Conservation (phyloP, 2,888 invertebrate genomes). For the Tiliacea aurago region DNA sequence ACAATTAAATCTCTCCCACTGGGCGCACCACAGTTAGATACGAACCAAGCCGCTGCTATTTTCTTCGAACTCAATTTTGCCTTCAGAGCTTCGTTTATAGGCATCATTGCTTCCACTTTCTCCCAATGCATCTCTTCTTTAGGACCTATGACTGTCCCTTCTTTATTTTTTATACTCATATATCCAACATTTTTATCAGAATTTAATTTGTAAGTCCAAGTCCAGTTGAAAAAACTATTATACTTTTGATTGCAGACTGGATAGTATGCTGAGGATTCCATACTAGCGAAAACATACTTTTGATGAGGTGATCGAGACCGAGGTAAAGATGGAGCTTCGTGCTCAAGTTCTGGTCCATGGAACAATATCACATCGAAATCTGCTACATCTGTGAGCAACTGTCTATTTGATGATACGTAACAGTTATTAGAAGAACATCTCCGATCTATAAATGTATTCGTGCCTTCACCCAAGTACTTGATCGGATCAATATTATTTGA, state of each 20-base stretch:
- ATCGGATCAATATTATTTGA: constrained; percentile 71
- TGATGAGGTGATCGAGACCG: constrained; percentile 66
- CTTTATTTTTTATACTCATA: constrained; percentile 68
- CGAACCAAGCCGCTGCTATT: constrained; percentile 80
- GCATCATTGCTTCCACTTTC: constrained; percentile 69
- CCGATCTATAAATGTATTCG: constrained; percentile 70
- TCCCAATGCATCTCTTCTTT: constrained; percentile 73
- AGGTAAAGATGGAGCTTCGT: constrained; percentile 61
- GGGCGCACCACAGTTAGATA: constrained; percentile 74
- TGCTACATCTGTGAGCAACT: constrained; percentile 66
- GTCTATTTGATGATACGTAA: constrained; percentile 73
- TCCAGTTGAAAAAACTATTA: constrained; percentile 77
- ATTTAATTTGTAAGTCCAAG: constrained; percentile 77
- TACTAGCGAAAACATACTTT: constrained; percentile 61
- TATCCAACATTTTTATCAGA: constrained; percentile 76
- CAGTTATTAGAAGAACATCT: constrained; percentile 77
- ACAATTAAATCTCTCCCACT: constrained; percentile 70
- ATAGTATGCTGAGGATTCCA: constrained; percentile 75
- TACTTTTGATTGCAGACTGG: constrained; percentile 69
- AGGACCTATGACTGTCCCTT: constrained; percentile 71
- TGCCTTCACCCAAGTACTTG: constrained; percentile 69
- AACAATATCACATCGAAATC: constrained; percentile 79
- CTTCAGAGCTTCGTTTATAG: constrained; percentile 69
- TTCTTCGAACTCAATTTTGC: constrained; percentile 70
- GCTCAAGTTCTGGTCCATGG: constrained; percentile 72